A percentile compares a stretch with the other conserved stretches of the same genome.
Conservation (phyloP, 2,888 invertebrate species). For the Limnephilus rhombicus region DNA sequence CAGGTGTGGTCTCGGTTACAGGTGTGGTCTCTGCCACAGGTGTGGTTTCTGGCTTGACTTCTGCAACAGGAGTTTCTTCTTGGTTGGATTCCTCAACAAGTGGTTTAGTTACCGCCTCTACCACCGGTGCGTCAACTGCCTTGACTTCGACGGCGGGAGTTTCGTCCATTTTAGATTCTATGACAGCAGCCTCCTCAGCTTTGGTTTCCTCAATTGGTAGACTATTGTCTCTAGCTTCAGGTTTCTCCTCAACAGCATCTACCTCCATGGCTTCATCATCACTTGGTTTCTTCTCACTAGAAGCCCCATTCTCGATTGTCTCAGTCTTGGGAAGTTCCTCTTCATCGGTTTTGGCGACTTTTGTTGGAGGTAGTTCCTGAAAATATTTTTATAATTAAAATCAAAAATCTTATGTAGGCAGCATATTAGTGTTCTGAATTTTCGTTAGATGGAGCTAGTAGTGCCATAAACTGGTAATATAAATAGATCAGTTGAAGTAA, state of each 20-base stretch:
- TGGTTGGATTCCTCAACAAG: background rate
- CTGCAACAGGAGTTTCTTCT: conserved; percentile 6
- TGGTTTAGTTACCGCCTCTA: background rate
- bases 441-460: background rate
- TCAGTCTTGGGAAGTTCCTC: conserved; percentile 67
- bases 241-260: conserved; percentile 23
- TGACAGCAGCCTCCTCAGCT: background rate
- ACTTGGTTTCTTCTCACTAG: background rate
- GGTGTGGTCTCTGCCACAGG: background rate
- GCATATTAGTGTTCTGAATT: background rate
- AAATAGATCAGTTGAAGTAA: conserved; percentile 27
- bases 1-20: background rate
- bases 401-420: background rate
- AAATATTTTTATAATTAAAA: conserved; percentile 42
- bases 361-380: conserved; percentile 74
- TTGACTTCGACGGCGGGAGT: background rate
- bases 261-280: conserved; percentile 35
- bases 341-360: conserved; percentile 74
- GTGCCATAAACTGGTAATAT: background rate
- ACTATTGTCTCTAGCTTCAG: conserved; percentile 56
- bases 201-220: conserved; percentile 32
- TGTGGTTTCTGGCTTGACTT: background rate
- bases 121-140: background rate
- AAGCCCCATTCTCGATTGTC: conserved; percentile 17
- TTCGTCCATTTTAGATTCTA: conserved; percentile 20